A percentile compares a stretch with the other conserved stretches of the same genome.
Evolutionary conservation across 2,113 vertebrate genomes (phyloP).

Genomic region (Cyprinodon brontotheroides): DNA sequence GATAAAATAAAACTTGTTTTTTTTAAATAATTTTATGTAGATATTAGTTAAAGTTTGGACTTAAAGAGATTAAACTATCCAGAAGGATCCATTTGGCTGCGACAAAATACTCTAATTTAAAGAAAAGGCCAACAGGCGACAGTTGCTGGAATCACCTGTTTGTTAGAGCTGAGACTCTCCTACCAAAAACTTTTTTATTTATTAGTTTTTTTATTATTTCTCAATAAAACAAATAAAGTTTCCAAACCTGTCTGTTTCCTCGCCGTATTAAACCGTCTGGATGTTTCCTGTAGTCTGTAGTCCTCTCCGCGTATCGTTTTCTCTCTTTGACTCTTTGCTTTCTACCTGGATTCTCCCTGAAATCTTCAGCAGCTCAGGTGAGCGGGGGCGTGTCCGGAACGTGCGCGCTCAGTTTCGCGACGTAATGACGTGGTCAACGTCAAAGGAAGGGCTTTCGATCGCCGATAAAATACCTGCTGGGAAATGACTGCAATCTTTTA

Average conservation of each 20-base stretch:
- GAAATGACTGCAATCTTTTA: background rate
- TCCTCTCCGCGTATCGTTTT: background rate
- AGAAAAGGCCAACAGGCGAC: background rate
- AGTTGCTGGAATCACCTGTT: background rate
- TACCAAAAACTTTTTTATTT: background rate
- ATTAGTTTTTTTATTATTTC: background rate
- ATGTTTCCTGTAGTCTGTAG: background rate
- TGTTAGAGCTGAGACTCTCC: background rate
- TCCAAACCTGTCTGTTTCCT: conserved; percentile 47
- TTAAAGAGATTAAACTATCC: background rate
- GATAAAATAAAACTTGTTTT: no score
- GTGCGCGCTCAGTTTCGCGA: conserved; percentile 66
- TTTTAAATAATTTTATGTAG: no score
- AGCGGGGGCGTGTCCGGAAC: conserved; percentile 36
- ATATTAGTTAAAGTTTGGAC: background rate
- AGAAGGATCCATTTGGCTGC: background rate
- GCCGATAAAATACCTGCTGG: background rate
- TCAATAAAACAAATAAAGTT: background rate
- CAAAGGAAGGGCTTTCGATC: background rate
- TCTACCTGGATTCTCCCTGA: conserved; percentile 4
- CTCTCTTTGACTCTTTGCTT: background rate
- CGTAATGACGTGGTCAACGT: conserved; percentile 55
- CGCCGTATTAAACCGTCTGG: background rate
- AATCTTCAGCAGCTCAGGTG: conserved; percentile 52
- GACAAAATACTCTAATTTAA: no score